Conservation (phyloP, 1,140 invertebrate genomes). For the Scylla paramamosain region DNA sequence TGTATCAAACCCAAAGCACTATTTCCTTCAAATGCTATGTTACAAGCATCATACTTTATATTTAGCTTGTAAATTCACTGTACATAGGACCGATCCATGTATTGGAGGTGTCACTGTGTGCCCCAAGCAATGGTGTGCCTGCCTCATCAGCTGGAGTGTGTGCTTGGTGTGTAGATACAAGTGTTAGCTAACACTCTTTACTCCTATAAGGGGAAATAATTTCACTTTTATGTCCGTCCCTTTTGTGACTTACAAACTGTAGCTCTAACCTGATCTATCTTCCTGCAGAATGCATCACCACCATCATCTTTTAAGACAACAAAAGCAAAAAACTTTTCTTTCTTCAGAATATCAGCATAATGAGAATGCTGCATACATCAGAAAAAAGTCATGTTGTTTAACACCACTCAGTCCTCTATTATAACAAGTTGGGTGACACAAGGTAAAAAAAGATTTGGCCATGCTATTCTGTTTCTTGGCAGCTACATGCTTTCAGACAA, state of each 20-base stretch:
- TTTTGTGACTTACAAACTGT: constrained; percentile 50
- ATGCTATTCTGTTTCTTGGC: no score
- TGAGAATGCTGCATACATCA: neutral
- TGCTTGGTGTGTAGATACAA: constrained; percentile 1
- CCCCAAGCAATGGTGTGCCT: neutral
- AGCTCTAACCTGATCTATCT: constrained; percentile 40
- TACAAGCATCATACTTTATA: constrained; percentile 48
- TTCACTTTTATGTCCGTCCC: constrained; percentile 55
- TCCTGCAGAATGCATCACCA: constrained; percentile 22
- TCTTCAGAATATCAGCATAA: neutral
- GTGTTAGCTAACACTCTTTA: neutral
- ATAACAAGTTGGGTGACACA: no score
- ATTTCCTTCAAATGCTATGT: neutral
- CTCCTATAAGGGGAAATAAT: constrained; percentile 40
- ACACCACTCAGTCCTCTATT: neutral
- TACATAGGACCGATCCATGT: neutral
- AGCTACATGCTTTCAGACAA: neutral
- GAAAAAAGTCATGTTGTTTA: neutral
- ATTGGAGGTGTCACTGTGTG: neutral
- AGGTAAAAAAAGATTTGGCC: no score
- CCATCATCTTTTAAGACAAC: neutral
- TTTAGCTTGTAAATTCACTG: constrained; percentile 28
- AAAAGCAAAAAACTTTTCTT: neutral
- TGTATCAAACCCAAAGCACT: neutral
- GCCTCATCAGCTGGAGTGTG: neutral